Conservation (phyloP, 1,140 invertebrate species). For the Manduca sexta region DNA sequence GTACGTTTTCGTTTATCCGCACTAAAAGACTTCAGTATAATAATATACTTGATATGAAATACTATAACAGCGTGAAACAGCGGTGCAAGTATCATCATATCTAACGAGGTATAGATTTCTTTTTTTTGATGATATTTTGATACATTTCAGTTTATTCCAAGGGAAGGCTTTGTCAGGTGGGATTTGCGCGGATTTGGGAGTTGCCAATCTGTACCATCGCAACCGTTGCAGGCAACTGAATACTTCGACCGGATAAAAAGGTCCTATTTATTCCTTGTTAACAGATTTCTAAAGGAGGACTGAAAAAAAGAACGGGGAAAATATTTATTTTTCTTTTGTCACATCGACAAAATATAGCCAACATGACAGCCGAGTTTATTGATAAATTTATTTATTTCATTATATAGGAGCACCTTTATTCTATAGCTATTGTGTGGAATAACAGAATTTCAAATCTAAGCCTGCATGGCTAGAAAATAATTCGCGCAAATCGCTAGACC, state of each 20-base stretch:
- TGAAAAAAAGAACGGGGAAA: slow-evolving; percentile 21
- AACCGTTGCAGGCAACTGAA: slow-evolving; percentile 44
- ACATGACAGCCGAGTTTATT: slow-evolving; percentile 8
- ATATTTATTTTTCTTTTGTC: slow-evolving; percentile 16
- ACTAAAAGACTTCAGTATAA: no score
- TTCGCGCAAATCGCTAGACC: no score
- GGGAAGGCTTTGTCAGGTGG: slow-evolving; percentile 31
- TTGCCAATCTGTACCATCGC: slow-evolving; percentile 49
- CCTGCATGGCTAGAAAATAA: no score
- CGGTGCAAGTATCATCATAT: slow-evolving; percentile 2
- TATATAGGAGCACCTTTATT: not conserved
- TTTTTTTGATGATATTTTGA: slow-evolving; percentile 35
- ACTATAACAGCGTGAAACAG: no score
- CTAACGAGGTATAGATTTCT: slow-evolving; percentile 5
- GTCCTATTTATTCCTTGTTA: slow-evolving; percentile 40
- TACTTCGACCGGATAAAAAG: slow-evolving; percentile 50
- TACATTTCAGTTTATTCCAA: slow-evolving; percentile 48
- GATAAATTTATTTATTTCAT: not conserved
- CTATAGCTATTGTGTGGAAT: not conserved
- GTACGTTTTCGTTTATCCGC: no score
- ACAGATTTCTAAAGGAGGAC: slow-evolving; percentile 40
- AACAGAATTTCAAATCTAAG: no score
- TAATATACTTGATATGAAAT: no score
- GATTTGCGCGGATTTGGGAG: slow-evolving; percentile 59
- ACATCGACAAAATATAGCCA: slow-evolving; percentile 8